Conservation (phyloP, 2,888 invertebrate genomes). For the Atherix ibis region DNA sequence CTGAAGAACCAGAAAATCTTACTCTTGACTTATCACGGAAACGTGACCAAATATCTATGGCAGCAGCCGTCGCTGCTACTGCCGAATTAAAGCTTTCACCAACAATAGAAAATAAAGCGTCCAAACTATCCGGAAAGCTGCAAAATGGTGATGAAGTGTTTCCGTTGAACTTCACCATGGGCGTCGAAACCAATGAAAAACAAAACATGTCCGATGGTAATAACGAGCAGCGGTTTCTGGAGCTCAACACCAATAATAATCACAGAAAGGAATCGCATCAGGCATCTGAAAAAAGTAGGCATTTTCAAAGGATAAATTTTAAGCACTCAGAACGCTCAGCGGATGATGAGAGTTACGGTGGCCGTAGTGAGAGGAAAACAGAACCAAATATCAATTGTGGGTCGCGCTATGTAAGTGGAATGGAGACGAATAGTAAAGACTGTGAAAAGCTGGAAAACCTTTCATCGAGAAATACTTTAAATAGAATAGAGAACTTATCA, state of each 20-base stretch:
- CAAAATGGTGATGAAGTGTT: slow-evolving; percentile 2
- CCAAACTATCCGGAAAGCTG: too few relatives aligned
- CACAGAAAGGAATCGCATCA: background rate
- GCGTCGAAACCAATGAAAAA: slow-evolving; percentile 9
- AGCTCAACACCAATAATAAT: slow-evolving; percentile 2
- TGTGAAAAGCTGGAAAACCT: background rate
- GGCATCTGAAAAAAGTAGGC: background rate
- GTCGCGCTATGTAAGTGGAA: background rate
- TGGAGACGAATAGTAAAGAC: too few relatives aligned
- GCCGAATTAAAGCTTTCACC: slow-evolving; percentile 3
- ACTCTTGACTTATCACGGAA: slow-evolving; percentile 14
- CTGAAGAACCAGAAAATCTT: slow-evolving; percentile 11
- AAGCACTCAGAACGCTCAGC: background rate
- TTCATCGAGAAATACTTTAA: slow-evolving; percentile 44
- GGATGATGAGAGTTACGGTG: background rate
- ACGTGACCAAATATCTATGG: slow-evolving; percentile 7
- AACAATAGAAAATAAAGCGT: too few relatives aligned
- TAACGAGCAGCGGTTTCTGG: too few relatives aligned
- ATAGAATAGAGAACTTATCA: slow-evolving; percentile 63
- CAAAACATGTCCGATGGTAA: slow-evolving; percentile 8
- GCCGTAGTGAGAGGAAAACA: background rate
- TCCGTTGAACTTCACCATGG: slow-evolving; percentile 9
- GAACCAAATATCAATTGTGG: slow-evolving; percentile 1
- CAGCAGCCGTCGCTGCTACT: slow-evolving; percentile 1
- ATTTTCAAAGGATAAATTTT: background rate